Evolutionary conservation across 53 echinoderm and acorn worm genomes (phyloP), one percentile per base, ranked within the genome.

Genomic region (Temnopleurus reevesii): DNA sequence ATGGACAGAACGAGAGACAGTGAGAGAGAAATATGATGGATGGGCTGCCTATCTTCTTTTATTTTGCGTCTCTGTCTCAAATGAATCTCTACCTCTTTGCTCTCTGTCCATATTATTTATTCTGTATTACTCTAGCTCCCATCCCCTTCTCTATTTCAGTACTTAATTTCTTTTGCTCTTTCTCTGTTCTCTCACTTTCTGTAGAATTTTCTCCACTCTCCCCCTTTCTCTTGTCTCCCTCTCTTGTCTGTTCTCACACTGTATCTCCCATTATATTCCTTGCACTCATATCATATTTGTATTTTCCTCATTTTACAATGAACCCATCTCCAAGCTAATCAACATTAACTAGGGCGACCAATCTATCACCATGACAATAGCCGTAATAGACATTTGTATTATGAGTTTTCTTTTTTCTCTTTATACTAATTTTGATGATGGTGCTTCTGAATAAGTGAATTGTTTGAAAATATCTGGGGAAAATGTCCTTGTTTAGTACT

Each of bases 301-400:
- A 38, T 12, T 21, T 71, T 71, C 23, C 71, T n/a, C 0, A 38
- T 71, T 9, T 71, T 71, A 8, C 41, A 1, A 41, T 13, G 8
- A 41, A 36, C 41, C 19, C 41, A 38, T 71, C 71, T 71, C 8
- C 36, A 71, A 71, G 36, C 71, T 41, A 71, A 71, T 71, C 71
- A 71, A 71, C 71, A 12, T 12, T 71, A 71, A 38, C 71, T 71
- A 21, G 71, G 71, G 71, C 71, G 41, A 71, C 36, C 41, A 71
- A 71, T 71, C 41, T 71, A 71, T 41, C 8, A 23, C 41, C 10
- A 71, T 43, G 36, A 36, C 38, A 5, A 71, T 8, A 71, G n/a
- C n/a, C n/a, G n/a, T n/a, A n/a, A n/a, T n/a, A n/a, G n/a, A n/a
- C n/a, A n/a, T 63, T 3, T 4, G 33, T 9, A 15, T 8, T 12